Conservation (phyloP, 2,888 invertebrate genomes). For the Parnassius apollo region DNA sequence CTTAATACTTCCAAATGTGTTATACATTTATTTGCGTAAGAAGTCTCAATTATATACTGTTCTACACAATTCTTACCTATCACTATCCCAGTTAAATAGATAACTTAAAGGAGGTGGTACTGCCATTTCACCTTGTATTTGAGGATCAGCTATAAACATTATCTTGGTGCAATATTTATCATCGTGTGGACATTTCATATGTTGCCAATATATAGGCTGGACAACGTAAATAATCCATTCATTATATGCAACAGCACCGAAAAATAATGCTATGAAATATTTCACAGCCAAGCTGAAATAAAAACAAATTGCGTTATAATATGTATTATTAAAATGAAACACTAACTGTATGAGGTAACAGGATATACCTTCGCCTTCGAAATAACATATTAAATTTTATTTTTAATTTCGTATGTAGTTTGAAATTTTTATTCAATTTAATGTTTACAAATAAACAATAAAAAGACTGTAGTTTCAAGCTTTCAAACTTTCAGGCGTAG, state of each 20-base stretch:
- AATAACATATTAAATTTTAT: slow-evolving; percentile 27
- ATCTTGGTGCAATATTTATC: slow-evolving; percentile 82
- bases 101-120: slow-evolving; percentile 85
- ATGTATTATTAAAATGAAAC: slow-evolving; percentile 3
- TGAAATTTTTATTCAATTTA: too few relatives aligned
- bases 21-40: too few relatives aligned
- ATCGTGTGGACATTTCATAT: slow-evolving; percentile 66
- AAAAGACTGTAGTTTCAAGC: too few relatives aligned
- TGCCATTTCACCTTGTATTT: slow-evolving; percentile 91
- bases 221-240: slow-evolving; percentile 79
- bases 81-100: slow-evolving; percentile 92
- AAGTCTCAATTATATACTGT: too few relatives aligned
- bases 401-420: too few relatives aligned
- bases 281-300: slow-evolving; percentile 52
- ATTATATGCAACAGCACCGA: slow-evolving; percentile 69
- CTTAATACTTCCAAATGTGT: too few relatives aligned
- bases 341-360: slow-evolving; percentile 6
- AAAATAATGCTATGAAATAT: slow-evolving; percentile 49
- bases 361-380: slow-evolving; percentile 28
- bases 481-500: too few relatives aligned
- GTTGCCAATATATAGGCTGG: slow-evolving; percentile 65
- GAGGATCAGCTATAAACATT: slow-evolving; percentile 93
- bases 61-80: slow-evolving; percentile 82
- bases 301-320: not conserved
- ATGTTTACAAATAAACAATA: too few relatives aligned